Evolutionary conservation across 2,797 vertebrate genomes (phyloP).

Genomic region (Gambelia wislizenii): DNA sequence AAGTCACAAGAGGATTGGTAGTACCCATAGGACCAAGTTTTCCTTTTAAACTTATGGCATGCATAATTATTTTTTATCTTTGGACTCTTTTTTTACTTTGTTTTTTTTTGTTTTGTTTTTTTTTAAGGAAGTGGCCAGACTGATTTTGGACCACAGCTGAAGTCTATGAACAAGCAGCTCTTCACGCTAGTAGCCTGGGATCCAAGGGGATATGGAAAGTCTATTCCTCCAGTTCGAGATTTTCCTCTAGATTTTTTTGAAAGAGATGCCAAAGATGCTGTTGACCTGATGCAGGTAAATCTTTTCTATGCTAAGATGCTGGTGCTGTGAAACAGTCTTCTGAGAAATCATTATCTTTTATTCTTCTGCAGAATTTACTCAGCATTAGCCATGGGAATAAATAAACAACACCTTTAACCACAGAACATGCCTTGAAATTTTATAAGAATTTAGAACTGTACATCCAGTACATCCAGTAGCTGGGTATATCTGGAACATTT

Average conservation of each 20-base stretch:
- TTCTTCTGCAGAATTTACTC: background rate
- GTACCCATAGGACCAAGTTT: background rate
- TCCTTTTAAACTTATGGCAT: background rate
- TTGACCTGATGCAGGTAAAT: conserved; percentile 91
- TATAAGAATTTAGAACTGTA: background rate
- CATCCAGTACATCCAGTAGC: background rate
- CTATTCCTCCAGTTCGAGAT: conserved; percentile 88
- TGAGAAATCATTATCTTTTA: background rate
- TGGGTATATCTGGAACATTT: background rate
- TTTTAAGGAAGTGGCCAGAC: conserved; percentile 85
- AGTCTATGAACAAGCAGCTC: conserved; percentile 82
- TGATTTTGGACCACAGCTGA: conserved; percentile 90
- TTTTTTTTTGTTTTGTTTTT: conserved; percentile 20
- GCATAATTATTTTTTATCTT: background rate
- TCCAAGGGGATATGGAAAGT: conserved; percentile 90
- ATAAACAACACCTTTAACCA: background rate
- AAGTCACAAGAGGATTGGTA: background rate
- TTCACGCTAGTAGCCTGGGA: conserved; percentile 92
- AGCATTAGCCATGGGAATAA: background rate
- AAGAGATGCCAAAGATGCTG: conserved; percentile 90
- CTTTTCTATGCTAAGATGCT: background rate
- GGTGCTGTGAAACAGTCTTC: background rate
- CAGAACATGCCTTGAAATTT: background rate
- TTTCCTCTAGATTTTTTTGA: conserved; percentile 91
- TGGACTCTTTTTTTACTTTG: background rate